Percentiles rank a stretch among this genome's conserved stretches.
phyloP scores from a whole-genome alignment of 2,797 vertebrate genomes.

The Chrysocyon brachyurus region DNA sequence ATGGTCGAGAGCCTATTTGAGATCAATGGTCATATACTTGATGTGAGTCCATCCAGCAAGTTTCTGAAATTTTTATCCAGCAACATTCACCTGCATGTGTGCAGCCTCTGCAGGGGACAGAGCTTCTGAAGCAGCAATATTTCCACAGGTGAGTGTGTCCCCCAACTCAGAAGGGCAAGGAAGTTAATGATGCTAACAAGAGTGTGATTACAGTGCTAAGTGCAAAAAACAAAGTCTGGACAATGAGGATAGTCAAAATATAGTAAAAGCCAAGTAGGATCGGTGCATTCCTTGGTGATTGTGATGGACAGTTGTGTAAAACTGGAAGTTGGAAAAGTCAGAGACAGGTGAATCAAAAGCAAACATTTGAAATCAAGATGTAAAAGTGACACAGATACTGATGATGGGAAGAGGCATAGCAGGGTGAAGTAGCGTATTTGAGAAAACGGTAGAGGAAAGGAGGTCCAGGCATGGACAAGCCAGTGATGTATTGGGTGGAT shows the following conservation, averaged over 20 bases:
- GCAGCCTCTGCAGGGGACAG: rapidly evolving
- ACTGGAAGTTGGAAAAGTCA: not conserved
- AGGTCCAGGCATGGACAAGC: not conserved
- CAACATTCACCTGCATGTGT: not conserved
- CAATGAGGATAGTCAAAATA: no score
- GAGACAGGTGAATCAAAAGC: not conserved
- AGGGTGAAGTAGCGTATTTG: not conserved
- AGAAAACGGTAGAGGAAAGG: not conserved
- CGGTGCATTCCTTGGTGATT: not conserved
- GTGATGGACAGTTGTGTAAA: not conserved
- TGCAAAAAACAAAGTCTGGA: not conserved
- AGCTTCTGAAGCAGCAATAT: not conserved
- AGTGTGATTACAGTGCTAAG: not conserved
- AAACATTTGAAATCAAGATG: not conserved
- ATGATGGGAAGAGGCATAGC: not conserved
- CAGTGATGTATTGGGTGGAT: not conserved
- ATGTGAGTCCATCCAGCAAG: not conserved
- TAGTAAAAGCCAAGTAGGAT: not conserved
- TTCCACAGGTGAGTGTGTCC: not conserved
- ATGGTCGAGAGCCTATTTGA: not conserved
- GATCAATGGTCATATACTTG: not conserved
- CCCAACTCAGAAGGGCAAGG: not conserved
- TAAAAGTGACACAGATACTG: not conserved
- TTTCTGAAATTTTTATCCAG: not conserved
- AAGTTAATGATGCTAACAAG: not conserved